A percentile compares a stretch with the other conserved stretches of the same genome.
phyloP scores from a whole-genome alignment of 2,797 vertebrate genomes.

The Rhadinocentrus ornatus region DNA sequence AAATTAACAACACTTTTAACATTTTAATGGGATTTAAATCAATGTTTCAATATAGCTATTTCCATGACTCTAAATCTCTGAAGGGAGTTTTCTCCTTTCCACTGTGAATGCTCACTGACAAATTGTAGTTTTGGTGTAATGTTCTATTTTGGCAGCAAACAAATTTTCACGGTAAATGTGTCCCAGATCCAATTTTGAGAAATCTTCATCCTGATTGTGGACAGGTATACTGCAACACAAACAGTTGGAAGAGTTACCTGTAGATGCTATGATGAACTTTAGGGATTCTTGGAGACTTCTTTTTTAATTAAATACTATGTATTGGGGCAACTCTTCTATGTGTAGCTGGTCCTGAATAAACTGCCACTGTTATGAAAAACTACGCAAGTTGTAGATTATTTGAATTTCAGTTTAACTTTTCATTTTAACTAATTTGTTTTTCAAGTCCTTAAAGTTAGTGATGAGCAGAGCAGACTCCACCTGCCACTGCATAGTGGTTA shows the following conservation, averaged over 20 bases:
- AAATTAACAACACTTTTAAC: not conserved
- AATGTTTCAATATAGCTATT: not conserved
- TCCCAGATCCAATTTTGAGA: not conserved
- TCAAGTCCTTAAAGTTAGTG: not conserved
- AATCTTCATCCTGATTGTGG: not conserved
- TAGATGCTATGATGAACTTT: not conserved
- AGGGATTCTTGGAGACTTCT: not conserved
- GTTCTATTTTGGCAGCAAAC: not conserved
- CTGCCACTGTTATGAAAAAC: not conserved
- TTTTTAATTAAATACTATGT: not conserved
- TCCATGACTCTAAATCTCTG: too few relatives aligned
- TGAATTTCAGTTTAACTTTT: not conserved
- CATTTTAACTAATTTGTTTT: not conserved
- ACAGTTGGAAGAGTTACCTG: not conserved
- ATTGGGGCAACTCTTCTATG: not conserved
- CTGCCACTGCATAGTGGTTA: not conserved
- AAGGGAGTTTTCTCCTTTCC: too few relatives aligned
- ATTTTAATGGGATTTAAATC: not conserved
- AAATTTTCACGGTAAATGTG: not conserved
- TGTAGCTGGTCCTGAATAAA: not conserved
- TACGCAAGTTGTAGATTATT: not conserved
- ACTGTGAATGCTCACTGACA: not conserved
- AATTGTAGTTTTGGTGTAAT: not conserved
- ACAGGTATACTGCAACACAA: too few relatives aligned
- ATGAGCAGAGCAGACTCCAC: not conserved